phyloP scores from a whole-genome alignment of 2,797 vertebrate species.

The Phyllotis vaccarum region DNA sequence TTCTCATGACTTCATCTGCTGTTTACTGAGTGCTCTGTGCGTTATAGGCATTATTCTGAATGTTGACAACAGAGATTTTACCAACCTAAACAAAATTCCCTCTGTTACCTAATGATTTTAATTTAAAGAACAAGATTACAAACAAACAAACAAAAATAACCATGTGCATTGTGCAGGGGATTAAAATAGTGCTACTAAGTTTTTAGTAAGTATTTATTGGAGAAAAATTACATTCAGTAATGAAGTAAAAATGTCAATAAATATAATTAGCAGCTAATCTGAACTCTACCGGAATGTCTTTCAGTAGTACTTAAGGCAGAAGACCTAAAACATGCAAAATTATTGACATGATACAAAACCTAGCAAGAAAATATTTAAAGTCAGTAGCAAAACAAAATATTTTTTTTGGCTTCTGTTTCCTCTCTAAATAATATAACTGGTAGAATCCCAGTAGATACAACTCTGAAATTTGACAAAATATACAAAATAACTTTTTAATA shows the following conservation, averaged over 20 bases:
- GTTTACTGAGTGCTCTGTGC: conserved; percentile 8
- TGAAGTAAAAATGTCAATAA: not conserved
- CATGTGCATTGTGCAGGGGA: not conserved
- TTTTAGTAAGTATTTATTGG: conserved; percentile 47
- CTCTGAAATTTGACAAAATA: conserved; percentile 7
- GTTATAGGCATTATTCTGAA: not conserved
- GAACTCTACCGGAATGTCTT: not conserved
- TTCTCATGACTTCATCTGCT: not conserved
- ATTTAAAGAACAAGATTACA: not conserved
- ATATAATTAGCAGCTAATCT: conserved; percentile 27
- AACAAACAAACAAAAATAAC: conserved; percentile 8
- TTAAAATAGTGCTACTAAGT: not conserved
- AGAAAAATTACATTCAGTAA: conserved; percentile 5
- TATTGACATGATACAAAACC: conserved; percentile 2
- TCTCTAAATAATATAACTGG: not conserved
- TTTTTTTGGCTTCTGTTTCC: conserved; percentile 34
- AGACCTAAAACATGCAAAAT: not conserved
- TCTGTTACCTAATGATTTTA: not conserved
- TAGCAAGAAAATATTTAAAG: conserved; percentile 40
- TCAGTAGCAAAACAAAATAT: conserved; percentile 34
- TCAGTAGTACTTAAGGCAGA: conserved; percentile 22
- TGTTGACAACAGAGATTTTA: conserved; percentile 7
- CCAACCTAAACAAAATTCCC: not conserved
- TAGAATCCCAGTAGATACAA: conserved; percentile 34
- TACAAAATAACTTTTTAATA: not conserved